A percentile compares a stretch with the other conserved stretches of the same genome.
Conservation (phyloP, 2,797 vertebrate genomes). For the Parambassis ranga region DNA sequence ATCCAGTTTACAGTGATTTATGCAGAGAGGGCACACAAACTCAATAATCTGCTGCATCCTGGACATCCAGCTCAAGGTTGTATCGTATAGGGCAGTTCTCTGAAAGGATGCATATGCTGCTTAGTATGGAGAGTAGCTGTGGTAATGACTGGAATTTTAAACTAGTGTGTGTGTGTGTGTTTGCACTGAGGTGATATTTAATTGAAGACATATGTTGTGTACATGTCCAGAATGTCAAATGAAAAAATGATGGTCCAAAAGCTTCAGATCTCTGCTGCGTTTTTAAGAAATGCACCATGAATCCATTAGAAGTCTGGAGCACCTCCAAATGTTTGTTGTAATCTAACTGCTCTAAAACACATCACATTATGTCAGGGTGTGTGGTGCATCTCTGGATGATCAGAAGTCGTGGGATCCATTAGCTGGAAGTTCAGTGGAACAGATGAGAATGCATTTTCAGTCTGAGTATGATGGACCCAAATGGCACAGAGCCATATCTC, state of each 20-base stretch:
- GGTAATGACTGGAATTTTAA: not conserved
- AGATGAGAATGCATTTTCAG: constrained; percentile 43
- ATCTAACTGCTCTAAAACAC: constrained; percentile 3
- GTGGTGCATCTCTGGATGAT: constrained; percentile 20
- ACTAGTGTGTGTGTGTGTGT: not conserved
- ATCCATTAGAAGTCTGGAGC: constrained; percentile 2
- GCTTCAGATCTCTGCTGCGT: too few relatives aligned
- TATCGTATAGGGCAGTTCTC: not conserved
- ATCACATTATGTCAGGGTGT: not conserved
- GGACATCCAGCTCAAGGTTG: constrained; percentile 32
- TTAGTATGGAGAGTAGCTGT: not conserved
- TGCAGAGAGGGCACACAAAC: not conserved
- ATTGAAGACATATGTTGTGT: not conserved
- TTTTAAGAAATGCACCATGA: too few relatives aligned
- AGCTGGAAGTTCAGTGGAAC: constrained; percentile 22
- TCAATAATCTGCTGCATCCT: constrained; percentile 17
- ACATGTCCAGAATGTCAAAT: not conserved
- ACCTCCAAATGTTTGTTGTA: not conserved
- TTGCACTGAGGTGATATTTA: not conserved
- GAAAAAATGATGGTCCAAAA: not conserved
- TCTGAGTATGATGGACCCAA: constrained; percentile 28
- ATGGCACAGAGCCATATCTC: constrained; percentile 43
- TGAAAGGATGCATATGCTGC: constrained; percentile 11
- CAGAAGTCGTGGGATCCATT: constrained; percentile 29
- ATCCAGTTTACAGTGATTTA: constrained; percentile 25